Evolutionary conservation across 2,888 invertebrate genomes (phyloP).

Genomic region (Catocala fraxini): DNA sequence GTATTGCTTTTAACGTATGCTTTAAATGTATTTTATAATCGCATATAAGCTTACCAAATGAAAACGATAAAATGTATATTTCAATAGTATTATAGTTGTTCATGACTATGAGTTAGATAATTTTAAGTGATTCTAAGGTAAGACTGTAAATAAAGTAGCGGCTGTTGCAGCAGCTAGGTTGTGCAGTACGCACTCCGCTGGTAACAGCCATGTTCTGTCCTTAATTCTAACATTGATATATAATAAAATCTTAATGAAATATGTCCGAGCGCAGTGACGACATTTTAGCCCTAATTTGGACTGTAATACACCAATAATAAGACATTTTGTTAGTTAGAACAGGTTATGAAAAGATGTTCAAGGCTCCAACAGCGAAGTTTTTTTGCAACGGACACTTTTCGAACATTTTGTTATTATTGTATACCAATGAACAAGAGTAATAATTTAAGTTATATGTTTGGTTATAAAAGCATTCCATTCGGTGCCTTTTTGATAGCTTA

Average conservation of each 20-base stretch:
- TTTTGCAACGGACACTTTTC: background rate
- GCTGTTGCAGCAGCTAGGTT: too few relatives aligned
- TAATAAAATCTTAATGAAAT: background rate
- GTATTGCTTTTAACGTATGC: constrained; percentile 31
- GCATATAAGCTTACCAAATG: constrained; percentile 32
- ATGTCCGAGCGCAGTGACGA: too few relatives aligned
- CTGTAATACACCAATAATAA: too few relatives aligned
- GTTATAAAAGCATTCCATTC: constrained; percentile 39
- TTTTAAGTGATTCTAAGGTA: background rate
- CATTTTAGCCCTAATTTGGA: too few relatives aligned
- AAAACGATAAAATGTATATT: constrained; percentile 21
- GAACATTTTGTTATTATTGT: background rate
- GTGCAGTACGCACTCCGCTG: too few relatives aligned
- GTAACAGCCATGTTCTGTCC: too few relatives aligned
- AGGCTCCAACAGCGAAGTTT: too few relatives aligned
- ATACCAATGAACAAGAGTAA: background rate
- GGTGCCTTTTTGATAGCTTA: constrained; percentile 46
- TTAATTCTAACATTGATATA: too few relatives aligned
- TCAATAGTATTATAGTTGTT: constrained; percentile 12
- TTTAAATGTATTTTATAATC: constrained; percentile 25
- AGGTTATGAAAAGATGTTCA: too few relatives aligned
- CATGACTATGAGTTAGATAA: background rate
- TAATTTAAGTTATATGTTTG: constrained; percentile 17
- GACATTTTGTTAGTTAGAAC: too few relatives aligned
- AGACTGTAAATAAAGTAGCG: background rate